Conservation (phyloP, 2,888 invertebrate genomes). For the Nyleta sp. region DNA sequence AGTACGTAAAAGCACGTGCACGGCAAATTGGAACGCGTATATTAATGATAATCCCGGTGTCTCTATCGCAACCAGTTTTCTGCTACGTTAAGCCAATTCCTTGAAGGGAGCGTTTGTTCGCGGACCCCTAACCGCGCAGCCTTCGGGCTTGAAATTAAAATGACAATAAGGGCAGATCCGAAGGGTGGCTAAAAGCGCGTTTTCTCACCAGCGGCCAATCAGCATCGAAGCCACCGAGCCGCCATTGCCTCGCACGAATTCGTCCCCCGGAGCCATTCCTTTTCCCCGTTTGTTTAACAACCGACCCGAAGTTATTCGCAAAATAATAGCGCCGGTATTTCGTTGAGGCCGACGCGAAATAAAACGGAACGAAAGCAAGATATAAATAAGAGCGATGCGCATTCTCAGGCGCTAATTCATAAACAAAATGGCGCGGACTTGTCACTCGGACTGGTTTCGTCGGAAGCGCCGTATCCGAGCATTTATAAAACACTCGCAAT, state of each 20-base stretch:
- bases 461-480: constrained; percentile 2
- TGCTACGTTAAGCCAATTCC: constrained; percentile 73
- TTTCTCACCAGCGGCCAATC: constrained; percentile 79
- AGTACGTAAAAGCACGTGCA: constrained; percentile 32
- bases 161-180: constrained; percentile 81
- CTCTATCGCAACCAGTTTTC: constrained; percentile 71
- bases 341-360: neutral
- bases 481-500: constrained; percentile 2
- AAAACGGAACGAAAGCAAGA: neutral
- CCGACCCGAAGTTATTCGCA: constrained; percentile 48
- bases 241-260: constrained; percentile 75
- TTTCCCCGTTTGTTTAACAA: constrained; percentile 47
- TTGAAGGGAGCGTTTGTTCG: constrained; percentile 73
- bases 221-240: constrained; percentile 72
- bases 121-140: constrained; percentile 66
- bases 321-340: constrained; percentile 42
- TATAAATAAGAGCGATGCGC: neutral
- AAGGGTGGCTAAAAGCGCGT: constrained; percentile 80
- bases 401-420: constrained; percentile 14
- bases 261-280: constrained; percentile 55
- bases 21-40: constrained; percentile 23
- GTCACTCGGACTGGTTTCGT: constrained; percentile 1
- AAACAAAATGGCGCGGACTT: constrained; percentile 40
- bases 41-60: constrained; percentile 57
- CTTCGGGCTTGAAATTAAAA: constrained; percentile 81